Evolutionary conservation across 2,888 invertebrate genomes (phyloP), one percentile per base, ranked within the genome.

Genomic region (Crematogaster levior): DNA sequence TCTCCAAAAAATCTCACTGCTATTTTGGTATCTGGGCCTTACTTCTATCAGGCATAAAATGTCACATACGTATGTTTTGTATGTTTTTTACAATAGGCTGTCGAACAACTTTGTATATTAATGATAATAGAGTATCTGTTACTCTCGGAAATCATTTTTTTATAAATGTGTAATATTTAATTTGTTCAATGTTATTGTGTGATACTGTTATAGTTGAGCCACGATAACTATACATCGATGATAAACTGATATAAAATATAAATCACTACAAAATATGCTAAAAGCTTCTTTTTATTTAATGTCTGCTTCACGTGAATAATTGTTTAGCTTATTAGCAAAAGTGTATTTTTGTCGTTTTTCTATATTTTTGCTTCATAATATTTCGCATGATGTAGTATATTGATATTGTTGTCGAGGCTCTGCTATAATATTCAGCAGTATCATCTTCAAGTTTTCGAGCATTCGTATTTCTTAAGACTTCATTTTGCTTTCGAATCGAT

Each of bases 41-140:
- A 70, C n/a, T n/a, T 53, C 66, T 66, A 77, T 56, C 18, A 70
- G 56, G 68, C 40, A 24, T 56, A 43, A 79, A 79, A 70, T 7
- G 21, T 77, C 43, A 70, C 40, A 88, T 87, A 87, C 86, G 87
- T 88, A 90, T 91, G 60, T 80, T 80, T 80, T 73, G 74, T 80
- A 80, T 80, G 27, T 80, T 80, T 80, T n/a, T 72, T 80, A 80
- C 51, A 80, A 80, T 40, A 80, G 48, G 60, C n/a, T 60, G n/a
- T 80, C 80, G 60, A 60, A 73, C 37, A 74, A 48, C 21, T 68
- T 58, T 73, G n/a, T 74, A 80, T 24, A 73, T 74, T 74, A 60
- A 80, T 58, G 21, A 60, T 60, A 63, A 65, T 34, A 9, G 37
- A 65, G 37, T 58, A 37, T 63, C 21, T 77, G 18, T 82, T 82